phyloP scores from a whole-genome alignment of 2,797 vertebrate genomes.

The Pseudocheirus occidentalis region DNA sequence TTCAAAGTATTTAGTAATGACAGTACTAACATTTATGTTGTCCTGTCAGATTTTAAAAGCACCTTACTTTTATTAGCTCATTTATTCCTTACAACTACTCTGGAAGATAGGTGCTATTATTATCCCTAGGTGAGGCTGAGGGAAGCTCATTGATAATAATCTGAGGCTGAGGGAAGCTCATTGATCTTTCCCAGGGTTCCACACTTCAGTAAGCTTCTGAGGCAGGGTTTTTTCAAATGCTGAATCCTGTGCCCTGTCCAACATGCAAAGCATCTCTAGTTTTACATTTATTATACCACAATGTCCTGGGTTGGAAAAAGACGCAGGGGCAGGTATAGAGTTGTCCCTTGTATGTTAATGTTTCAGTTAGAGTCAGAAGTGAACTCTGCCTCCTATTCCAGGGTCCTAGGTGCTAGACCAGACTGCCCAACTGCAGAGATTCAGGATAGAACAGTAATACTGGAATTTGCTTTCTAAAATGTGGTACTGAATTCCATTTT shows the following conservation, averaged over 20 bases:
- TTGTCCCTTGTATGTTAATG: neutral
- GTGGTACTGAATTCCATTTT: neutral
- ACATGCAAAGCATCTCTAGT: neutral
- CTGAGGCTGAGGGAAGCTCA: neutral
- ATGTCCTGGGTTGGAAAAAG: neutral
- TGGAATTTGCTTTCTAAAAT: constrained; percentile 11
- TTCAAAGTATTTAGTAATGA: neutral
- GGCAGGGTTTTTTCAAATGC: neutral
- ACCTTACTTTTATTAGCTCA: neutral
- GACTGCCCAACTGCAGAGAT: neutral
- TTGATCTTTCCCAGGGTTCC: neutral
- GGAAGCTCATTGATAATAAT: too few species aligned
- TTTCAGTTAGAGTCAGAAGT: neutral
- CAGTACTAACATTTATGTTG: neutral
- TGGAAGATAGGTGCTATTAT: neutral
- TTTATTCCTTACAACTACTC: neutral
- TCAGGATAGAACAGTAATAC: neutral
- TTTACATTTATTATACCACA: neutral
- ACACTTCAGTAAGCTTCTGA: neutral
- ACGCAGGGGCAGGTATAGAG: neutral
- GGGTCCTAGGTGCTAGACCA: neutral
- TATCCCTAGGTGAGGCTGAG: neutral
- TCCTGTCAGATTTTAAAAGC: neutral
- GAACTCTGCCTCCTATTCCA: neutral
- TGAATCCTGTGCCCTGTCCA: neutral